Evolutionary conservation across 2,888 invertebrate genomes (phyloP).

Genomic region (Melinaea menophilus): DNA sequence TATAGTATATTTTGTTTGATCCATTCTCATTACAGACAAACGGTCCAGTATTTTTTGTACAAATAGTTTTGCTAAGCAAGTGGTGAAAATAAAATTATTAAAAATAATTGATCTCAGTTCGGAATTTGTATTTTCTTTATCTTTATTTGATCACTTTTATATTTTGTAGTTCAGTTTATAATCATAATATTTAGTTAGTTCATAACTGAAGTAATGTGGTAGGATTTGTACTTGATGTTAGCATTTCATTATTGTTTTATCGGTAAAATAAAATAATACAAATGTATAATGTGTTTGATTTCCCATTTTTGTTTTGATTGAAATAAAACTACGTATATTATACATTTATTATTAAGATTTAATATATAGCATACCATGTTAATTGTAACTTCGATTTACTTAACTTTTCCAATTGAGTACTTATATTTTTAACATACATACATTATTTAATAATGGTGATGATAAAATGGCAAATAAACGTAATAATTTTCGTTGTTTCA

Average conservation of each 20-base stretch:
- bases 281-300: slow-evolving; percentile 20
- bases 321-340: slow-evolving; percentile 40
- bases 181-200: slow-evolving; percentile 37
- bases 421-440: slow-evolving; percentile 16
- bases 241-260: slow-evolving; percentile 55
- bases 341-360: slow-evolving; percentile 71
- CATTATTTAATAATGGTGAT: slow-evolving; percentile 15
- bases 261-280: slow-evolving; percentile 43
- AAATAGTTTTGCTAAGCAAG: slow-evolving; percentile 25
- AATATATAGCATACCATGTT: slow-evolving; percentile 40
- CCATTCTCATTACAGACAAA: slow-evolving; percentile 3
- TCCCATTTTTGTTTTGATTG: background rate
- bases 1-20: too few species aligned
- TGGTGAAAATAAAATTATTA: too few species aligned
- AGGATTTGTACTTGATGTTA: slow-evolving; percentile 58
- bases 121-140: too few species aligned
- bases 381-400: slow-evolving; percentile 11
- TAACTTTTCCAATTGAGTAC: background rate
- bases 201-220: slow-evolving; percentile 41
- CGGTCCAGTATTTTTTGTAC: slow-evolving; percentile 34
- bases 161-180: background rate
- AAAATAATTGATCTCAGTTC: too few species aligned
- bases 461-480: background rate
- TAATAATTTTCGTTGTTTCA: slow-evolving; percentile 33
- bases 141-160: background rate